These are phyloP conservation scores for Zoroaster sp. DNA, from an alignment of 53 echinoderm and acorn worm genomes.

Conservation along the genomic window DNA sequence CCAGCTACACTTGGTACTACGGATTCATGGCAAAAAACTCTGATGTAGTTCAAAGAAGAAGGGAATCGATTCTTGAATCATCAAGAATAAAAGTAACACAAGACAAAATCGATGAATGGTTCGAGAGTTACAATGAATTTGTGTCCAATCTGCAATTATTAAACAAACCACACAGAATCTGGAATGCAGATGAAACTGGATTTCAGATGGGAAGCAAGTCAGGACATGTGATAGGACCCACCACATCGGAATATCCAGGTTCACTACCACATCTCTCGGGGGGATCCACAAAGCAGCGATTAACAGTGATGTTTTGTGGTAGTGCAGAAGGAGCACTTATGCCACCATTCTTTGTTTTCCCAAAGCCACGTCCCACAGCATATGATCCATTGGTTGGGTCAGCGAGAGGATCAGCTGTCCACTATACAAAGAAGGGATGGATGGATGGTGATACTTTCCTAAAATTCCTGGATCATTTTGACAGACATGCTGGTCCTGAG, in stretches of 20 bases:
- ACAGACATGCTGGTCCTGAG: too few relatives aligned
- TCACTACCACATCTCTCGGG: background rate
- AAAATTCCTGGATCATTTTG: too few relatives aligned
- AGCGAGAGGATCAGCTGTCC: background rate
- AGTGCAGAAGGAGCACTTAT: conserved; percentile 7
- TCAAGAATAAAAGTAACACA: background rate
- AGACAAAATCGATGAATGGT: background rate
- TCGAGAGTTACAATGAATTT: background rate
- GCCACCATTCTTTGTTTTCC: conserved; percentile 5
- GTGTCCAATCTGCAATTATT: background rate
- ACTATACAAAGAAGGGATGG: conserved; percentile 14
- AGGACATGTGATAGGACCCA: background rate
- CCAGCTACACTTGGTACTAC: conserved; percentile 1
- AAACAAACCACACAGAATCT: background rate
- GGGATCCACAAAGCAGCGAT: background rate
- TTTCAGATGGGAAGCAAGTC: conserved; percentile 19
- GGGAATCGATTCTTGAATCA: background rate
- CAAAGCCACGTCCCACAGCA: background rate
- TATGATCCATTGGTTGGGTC: background rate
- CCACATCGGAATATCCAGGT: background rate
- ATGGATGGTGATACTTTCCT: background rate
- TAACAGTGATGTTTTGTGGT: conserved; percentile 6
- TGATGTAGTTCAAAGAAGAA: background rate
- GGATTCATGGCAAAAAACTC: background rate
- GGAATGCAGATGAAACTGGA: conserved; percentile 18